Evolutionary conservation across 2,113 vertebrate species (phyloP), one percentile per base, ranked within the genome.

Genomic region (Argyrosomus japonicus): DNA sequence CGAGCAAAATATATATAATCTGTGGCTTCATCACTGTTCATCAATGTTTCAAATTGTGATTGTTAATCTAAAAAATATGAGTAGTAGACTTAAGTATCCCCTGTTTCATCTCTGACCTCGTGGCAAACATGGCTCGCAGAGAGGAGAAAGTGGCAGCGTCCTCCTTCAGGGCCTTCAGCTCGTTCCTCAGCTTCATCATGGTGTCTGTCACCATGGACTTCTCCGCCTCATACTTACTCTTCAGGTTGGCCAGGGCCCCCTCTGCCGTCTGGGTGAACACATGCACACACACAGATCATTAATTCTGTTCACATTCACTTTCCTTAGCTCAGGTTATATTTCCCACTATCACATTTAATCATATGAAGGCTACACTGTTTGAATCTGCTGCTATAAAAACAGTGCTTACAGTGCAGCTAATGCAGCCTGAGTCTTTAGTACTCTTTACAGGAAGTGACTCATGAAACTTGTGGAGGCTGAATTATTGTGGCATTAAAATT

Each of bases 71-170:
- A 74, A 50, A 18, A 36, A 29, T 6, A 8, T 45, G 27, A 27
- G 10, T 25, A 48, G 25, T 36, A 23, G 69, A 47, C 56, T 27
- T 56, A 1, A 50, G 21, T 40, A 23, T 10, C n/a, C 19, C 45
- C 6, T 25, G 2, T 63, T 18, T 58, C 2, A 4, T 87, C 58
- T 73, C 92, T 89, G 90, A 99, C 98, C 98, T 98, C 90, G 97
- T 99, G 76, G 98, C 97, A 82, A 99, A 99, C 98, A 99, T 97
- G 63, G 98, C 97, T 89, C 98, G 95, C 72, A 99, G 94, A 77
- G 98, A 99, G 72, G 98, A 99, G 96, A 99, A 99, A 13, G 98
- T 99, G 78, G 98, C 98, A 0, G 98, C 97, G 21, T 99, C 98
- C 93, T 99, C 98, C 89, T 97, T 99, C 84, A 99, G 90, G 75